phyloP scores from a whole-genome alignment of 2,888 invertebrate genomes.

The Carabus problematicus region DNA sequence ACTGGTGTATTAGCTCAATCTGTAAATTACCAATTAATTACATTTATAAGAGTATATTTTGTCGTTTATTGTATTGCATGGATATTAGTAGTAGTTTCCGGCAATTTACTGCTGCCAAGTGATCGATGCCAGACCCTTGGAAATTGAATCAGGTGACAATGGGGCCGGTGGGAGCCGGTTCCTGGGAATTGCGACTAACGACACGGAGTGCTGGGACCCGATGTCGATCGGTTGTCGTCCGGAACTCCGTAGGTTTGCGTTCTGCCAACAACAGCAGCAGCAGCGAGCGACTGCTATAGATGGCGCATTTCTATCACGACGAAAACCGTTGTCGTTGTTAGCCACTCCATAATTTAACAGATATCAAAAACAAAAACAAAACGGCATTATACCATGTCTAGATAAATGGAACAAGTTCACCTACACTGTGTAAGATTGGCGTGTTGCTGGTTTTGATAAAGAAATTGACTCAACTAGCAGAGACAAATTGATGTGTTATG shows the following conservation, averaged over 20 bases:
- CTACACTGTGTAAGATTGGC: conserved; percentile 19
- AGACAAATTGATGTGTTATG: conserved; percentile 36
- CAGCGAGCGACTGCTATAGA: too few species aligned
- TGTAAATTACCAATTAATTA: too few species aligned
- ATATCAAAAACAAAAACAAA: conserved; percentile 31
- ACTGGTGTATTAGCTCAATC: too few species aligned
- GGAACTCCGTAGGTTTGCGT: neutral
- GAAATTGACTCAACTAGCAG: conserved; percentile 30
- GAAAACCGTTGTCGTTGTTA: too few species aligned
- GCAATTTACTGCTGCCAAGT: neutral
- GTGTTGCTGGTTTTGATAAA: conserved; percentile 21
- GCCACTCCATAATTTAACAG: conserved; percentile 24
- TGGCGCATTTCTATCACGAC: too few species aligned
- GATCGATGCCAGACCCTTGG: conserved; percentile 1
- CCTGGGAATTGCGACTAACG: conserved; percentile 6
- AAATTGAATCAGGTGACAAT: conserved; percentile 14
- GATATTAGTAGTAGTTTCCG: neutral
- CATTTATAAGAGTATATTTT: too few species aligned
- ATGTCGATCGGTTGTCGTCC: conserved; percentile 1
- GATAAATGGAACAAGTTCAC: conserved; percentile 22
- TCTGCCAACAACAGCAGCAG: neutral
- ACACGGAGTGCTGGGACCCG: conserved; percentile 2
- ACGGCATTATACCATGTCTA: conserved; percentile 16
- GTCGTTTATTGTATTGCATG: too few species aligned
- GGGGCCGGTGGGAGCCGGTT: conserved; percentile 4